Percentiles rank a stretch among this genome's conserved stretches.
Conservation (phyloP, 2,888 invertebrate genomes). For the Patella pellucida region DNA sequence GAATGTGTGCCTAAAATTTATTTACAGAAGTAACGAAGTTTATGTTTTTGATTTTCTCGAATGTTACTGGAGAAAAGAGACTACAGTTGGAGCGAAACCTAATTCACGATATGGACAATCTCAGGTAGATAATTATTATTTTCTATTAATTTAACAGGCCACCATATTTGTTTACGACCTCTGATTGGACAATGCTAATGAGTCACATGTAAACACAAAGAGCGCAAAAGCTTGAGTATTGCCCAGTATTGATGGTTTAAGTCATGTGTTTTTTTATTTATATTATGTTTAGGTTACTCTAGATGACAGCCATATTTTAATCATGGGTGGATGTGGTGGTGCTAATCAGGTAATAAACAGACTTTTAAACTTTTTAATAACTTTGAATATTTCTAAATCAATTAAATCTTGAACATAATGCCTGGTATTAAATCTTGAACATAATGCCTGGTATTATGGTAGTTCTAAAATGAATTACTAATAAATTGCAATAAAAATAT, state of each 20-base stretch:
- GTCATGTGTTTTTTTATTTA: no score
- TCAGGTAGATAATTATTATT: constrained; percentile 74
- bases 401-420: no score
- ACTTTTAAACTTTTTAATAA: background rate
- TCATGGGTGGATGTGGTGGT: constrained; percentile 84
- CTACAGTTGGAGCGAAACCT: constrained; percentile 80
- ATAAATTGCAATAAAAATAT: no score
- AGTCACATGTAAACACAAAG: no score
- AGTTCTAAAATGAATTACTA: no score
- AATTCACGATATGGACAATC: constrained; percentile 93
- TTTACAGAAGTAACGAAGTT: constrained; percentile 80
- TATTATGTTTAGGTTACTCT: constrained; percentile 74
- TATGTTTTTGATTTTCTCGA: constrained; percentile 88
- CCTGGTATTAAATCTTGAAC: no score
- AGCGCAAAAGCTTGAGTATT: no score
- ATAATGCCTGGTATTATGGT: no score
- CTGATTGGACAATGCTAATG: no score
- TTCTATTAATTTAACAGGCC: no score
- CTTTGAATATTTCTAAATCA: background rate
- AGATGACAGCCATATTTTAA: constrained; percentile 80
- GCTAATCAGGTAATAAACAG: constrained; percentile 75
- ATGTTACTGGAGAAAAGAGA: constrained; percentile 84
- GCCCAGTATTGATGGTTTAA: no score
- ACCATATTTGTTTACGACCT: no score
- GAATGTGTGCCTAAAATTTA: background rate